Evolutionary conservation across 1,140 invertebrate species (phyloP), one percentile per base, ranked within the genome.

Genomic region (Archivesica marissinica): DNA sequence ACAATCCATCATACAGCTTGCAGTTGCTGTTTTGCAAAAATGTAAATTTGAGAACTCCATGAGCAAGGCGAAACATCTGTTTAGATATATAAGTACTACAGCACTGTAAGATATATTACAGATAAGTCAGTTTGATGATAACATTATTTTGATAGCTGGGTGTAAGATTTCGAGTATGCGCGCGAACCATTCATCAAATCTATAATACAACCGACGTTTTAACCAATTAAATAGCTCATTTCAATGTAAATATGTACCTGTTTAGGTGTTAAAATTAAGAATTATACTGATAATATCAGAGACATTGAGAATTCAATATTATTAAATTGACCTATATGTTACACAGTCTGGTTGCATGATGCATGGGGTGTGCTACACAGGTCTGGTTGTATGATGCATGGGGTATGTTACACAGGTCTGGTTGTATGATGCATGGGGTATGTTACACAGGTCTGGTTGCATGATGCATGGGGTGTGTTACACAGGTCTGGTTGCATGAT

Each of bases 51-150:
- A 76, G 77, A 66, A 50, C 44, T 66, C 38, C 61, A 50, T 66
- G 38, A 41, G 77, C 66, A 66, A 79, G 61, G 44, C 25, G 35
- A 59, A 79, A 79, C 77, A 79, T 59, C 56, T 79, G 77, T 64
- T 47, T 17, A 33, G 56, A 44, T 66, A 64, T 76, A 56, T 50
- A 79, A 50, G 59, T 79, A 66, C 38, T 61, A 79, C 77, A 79
- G 35, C 39, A 44, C 30, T 39, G 75, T 78, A 39, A 79, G 59
- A 79, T 79, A 64, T 76, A 76, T 54, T 39, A 52, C 47, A n/a
- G 74, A 76, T 76, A 54, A 76, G 74, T 30, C 28, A 28, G 13
- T 33, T 54, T 35, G 74, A 50, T 66, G 77, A 79, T 79, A 79
- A 79, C 28, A 79, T 11, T 64, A n/a, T 50, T 44, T 41, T 66